Evolutionary conservation across 1,140 invertebrate species (phyloP).

Genomic region (Grapholita molesta): DNA sequence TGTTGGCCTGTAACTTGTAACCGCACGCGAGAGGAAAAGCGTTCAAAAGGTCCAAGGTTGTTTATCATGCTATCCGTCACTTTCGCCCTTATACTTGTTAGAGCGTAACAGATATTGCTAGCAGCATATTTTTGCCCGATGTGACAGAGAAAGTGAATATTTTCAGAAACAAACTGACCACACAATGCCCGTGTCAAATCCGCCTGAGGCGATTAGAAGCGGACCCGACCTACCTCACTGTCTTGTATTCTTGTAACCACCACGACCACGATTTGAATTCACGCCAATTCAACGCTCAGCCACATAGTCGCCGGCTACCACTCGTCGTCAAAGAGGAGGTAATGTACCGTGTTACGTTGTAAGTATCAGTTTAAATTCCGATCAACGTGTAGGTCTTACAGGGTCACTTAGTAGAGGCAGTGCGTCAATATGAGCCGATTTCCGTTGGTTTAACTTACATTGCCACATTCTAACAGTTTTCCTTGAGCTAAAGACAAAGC

Average conservation of each 20-base stretch:
- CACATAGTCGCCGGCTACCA: neutral
- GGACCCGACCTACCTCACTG: neutral
- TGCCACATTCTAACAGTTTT: no score
- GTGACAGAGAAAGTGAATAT: neutral
- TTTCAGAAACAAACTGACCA: slow-evolving; percentile 1
- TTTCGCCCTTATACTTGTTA: no score
- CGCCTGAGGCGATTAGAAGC: neutral
- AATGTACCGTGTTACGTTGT: neutral
- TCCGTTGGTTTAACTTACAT: no score
- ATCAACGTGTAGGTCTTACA: no score
- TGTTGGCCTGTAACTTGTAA: no score
- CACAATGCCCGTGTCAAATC: neutral
- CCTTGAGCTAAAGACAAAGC: no score
- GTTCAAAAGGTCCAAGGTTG: no score
- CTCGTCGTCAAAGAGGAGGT: neutral
- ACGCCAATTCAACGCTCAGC: neutral
- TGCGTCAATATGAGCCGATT: no score
- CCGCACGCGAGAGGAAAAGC: no score
- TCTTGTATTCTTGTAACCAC: neutral
- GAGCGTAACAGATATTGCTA: neutral
- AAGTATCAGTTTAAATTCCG: neutral
- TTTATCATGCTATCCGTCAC: no score
- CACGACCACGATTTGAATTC: neutral
- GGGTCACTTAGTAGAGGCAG: no score
- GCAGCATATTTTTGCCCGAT: no score